phyloP scores from a whole-genome alignment of 2,797 vertebrate genomes.

The Pangasius krempfi region DNA sequence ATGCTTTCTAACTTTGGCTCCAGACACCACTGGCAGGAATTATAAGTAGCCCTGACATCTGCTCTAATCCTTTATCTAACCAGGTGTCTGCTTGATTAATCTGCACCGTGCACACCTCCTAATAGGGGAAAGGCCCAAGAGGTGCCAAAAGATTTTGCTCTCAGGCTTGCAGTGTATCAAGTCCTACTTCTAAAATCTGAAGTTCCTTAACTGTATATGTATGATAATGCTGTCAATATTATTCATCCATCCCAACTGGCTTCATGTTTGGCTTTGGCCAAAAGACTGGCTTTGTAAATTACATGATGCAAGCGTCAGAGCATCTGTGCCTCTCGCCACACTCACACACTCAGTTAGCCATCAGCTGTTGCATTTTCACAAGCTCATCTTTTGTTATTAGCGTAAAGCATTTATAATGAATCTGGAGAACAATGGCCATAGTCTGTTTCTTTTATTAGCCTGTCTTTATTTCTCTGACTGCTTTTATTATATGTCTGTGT shows the following conservation, averaged over 20 bases:
- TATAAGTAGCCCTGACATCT: constrained; percentile 51
- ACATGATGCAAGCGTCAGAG: constrained; percentile 54
- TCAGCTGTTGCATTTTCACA: constrained; percentile 55
- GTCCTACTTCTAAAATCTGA: constrained; percentile 38
- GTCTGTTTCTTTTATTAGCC: constrained; percentile 21
- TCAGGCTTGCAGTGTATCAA: constrained; percentile 14
- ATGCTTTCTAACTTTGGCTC: constrained; percentile 49
- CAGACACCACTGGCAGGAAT: constrained; percentile 33
- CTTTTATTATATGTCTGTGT: constrained; percentile 21
- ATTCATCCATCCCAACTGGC: constrained; percentile 55
- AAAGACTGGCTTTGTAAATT: constrained; percentile 52
- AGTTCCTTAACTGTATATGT: constrained; percentile 21
- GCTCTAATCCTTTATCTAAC: constrained; percentile 50
- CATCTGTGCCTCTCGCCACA: constrained; percentile 48
- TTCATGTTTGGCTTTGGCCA: constrained; percentile 52
- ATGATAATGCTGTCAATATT: constrained; percentile 59
- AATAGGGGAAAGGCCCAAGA: constrained; percentile 49
- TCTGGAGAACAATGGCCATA: constrained; percentile 35
- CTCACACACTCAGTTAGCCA: constrained; percentile 52
- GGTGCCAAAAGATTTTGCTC: constrained; percentile 46
- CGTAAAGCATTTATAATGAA: constrained; percentile 22
- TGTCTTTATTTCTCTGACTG: constrained; percentile 3
- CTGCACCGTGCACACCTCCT: constrained; percentile 43
- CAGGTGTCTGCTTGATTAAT: constrained; percentile 58
- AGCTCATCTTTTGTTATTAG: constrained; percentile 52